Conservation (phyloP, 2,797 vertebrate species). For the Anguilla marmorata region DNA sequence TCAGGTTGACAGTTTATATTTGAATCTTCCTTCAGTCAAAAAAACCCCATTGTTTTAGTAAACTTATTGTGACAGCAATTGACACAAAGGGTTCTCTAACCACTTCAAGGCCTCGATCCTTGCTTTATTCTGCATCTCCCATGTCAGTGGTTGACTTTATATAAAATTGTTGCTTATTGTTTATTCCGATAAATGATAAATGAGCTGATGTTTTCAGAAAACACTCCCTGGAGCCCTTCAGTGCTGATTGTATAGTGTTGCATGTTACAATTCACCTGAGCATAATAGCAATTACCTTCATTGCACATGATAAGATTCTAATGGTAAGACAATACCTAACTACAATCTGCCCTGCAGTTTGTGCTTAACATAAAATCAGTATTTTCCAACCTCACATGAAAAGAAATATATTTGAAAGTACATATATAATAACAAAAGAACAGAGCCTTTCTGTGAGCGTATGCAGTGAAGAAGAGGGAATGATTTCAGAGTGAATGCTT, state of each 20-base stretch:
- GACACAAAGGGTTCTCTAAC: too few relatives aligned
- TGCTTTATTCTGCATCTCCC: not conserved
- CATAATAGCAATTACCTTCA: constrained; percentile 71
- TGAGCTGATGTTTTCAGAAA: too few relatives aligned
- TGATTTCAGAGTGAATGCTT: constrained; percentile 57
- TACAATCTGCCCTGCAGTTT: constrained; percentile 29
- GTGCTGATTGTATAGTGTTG: not conserved
- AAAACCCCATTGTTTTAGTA: too few relatives aligned
- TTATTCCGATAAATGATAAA: not conserved
- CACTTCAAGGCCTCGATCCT: not conserved
- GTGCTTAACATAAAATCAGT: constrained; percentile 33
- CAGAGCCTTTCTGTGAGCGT: not conserved
- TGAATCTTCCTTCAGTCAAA: too few relatives aligned
- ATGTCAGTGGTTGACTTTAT: not conserved
- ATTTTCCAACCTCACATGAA: constrained; percentile 35
- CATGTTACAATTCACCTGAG: constrained; percentile 62
- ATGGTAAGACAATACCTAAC: constrained; percentile 55
- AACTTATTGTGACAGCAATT: too few relatives aligned
- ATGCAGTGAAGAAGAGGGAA: constrained; percentile 49
- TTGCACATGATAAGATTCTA: constrained; percentile 59
- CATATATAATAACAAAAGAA: not conserved
- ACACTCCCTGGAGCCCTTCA: too few relatives aligned
- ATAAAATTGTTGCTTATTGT: not conserved
- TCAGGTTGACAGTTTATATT: too few relatives aligned
- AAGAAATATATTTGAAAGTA: not conserved